A percentile compares a stretch with the other conserved stretches of the same genome.
Evolutionary conservation across 2,888 invertebrate species (phyloP).

Genomic region (Ophioninae sp.): DNA sequence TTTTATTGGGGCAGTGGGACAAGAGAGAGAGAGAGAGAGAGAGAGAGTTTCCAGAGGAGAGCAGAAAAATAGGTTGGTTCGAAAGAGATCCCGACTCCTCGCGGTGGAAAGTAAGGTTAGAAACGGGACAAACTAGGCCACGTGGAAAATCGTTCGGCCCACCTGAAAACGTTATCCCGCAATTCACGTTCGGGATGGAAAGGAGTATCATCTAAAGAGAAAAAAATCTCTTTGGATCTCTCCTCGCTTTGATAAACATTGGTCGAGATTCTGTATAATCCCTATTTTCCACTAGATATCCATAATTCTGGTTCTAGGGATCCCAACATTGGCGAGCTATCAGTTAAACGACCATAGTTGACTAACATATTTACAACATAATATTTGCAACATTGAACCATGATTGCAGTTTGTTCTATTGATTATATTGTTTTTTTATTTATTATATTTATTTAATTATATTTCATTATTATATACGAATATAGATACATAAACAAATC

Average conservation of each 20-base stretch:
- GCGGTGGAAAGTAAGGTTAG: conserved; percentile 12
- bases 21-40: conserved; percentile 30
- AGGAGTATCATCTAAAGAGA: conserved; percentile 27
- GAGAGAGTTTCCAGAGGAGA: conserved; percentile 8
- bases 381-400: no score
- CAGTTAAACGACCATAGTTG: no score
- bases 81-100: conserved; percentile 22
- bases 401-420: no score
- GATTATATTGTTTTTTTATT: no score
- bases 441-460: no score
- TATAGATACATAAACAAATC: no score
- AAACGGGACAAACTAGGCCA: conserved; percentile 48
- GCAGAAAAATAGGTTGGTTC: no score
- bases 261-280: conserved; percentile 2
- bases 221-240: not conserved
- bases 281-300: not conserved
- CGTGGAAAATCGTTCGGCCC: conserved; percentile 55
- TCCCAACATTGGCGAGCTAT: no score
- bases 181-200: conserved; percentile 29
- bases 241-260: no score
- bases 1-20: conserved; percentile 53
- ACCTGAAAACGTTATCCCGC: conserved; percentile 46
- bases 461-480: no score
- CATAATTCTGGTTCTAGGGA: not conserved
- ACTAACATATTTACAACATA: no score